Conservation (phyloP, 2,113 vertebrate genomes). For the Phainopepla nitens region DNA sequence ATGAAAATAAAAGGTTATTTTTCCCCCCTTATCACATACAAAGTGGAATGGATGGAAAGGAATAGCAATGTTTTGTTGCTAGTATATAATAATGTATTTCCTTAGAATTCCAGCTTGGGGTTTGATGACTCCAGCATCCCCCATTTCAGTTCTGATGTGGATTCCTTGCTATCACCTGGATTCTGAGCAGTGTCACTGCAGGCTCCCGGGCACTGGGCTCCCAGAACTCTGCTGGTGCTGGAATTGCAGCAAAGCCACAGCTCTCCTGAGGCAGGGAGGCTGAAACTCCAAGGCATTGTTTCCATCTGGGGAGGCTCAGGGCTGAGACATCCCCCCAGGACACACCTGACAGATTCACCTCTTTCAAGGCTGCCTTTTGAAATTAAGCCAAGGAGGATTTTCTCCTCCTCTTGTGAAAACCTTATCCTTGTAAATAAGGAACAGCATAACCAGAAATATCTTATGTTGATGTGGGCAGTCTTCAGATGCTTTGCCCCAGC, state of each 20-base stretch:
- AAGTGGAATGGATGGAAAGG: not conserved
- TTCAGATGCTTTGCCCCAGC: not conserved
- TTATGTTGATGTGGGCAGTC: not conserved
- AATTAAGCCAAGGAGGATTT: not conserved
- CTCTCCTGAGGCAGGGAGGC: not conserved
- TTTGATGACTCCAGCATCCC: not conserved
- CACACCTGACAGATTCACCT: not conserved
- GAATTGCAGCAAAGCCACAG: not conserved
- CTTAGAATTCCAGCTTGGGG: not conserved
- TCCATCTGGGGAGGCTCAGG: not conserved
- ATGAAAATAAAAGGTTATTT: fast-evolving
- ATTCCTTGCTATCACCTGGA: not conserved
- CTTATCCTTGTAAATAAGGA: not conserved
- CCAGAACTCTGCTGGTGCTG: not conserved
- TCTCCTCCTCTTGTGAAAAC: not conserved
- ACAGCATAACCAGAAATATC: not conserved
- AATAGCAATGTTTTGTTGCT: not conserved
- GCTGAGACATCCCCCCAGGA: not conserved
- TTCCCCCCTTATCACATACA: too few relatives aligned
- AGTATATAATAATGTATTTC: not conserved
- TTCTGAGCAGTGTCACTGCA: not conserved
- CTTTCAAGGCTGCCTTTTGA: not conserved
- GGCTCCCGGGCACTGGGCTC: not conserved
- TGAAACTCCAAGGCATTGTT: not conserved
- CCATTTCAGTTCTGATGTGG: not conserved